Base-by-base conservation (phyloP, 1,140 invertebrate genomes). In the Prorops nasuta region DNA sequence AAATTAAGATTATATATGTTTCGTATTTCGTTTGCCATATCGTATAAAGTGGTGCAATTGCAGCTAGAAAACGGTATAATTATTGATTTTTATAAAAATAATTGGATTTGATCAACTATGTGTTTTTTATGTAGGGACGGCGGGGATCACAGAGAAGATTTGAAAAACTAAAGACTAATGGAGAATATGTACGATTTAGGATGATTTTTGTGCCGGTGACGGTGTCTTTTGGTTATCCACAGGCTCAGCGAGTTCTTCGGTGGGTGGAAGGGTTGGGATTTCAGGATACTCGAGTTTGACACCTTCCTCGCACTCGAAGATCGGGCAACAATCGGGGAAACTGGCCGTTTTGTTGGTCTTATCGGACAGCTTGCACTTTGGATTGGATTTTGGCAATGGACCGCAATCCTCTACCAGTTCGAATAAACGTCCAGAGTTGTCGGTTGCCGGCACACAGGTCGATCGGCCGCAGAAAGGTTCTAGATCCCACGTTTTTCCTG, bases 381-480 rank as follows among this genome's bases (percentile, higher is more conserved):
- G 86, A 66, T 92, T 93, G 39, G 88, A 81, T 35, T 91, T 81
- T 3, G 91, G 91, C 34, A 92, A 79, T 7, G 90, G 90, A 12
- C 91, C 91, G 60, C 91, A 94, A 72, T 93, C 91, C 67, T 92
- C 89, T 0, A 91, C 91, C 44, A 92, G 77, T 72, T 93, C 91
- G 45, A 92, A 78, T 0, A 93, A 82, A 50, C 86, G 83, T 15
- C 85, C 80, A 3, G 84, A 81, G 45, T 83, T 79, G 57, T 90
- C 86, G 48, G 90, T 86, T 40, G 84, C 85, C 50, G 87, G 81
- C 1, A 91, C 87, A 72, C 91, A 94, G 28, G 88, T 91, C 49
- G 88, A 91, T 50, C 88, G 84, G 9, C 91, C 91, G 61, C 91
- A 94, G 84, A 93, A 94, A 2, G 91, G 91, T 7, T 85, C 78